Percentiles rank a stretch among this genome's conserved stretches.
Evolutionary conservation across 2,888 invertebrate genomes (phyloP).

Genomic region (Gerosis bhagava): DNA sequence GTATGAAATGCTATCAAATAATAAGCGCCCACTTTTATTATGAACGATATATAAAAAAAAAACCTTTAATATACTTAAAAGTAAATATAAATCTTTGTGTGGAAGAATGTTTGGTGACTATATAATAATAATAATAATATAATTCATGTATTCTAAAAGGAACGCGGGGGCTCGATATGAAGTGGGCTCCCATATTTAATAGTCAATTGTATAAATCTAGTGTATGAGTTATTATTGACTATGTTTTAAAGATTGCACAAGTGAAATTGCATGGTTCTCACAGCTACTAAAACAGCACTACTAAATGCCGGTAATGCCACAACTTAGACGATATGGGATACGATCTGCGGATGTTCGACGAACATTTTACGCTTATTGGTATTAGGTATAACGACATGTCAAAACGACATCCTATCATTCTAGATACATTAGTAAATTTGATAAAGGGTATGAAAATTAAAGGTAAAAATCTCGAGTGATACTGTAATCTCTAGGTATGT

Average conservation of each 20-base stretch:
- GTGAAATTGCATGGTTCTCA: conserved; percentile 80
- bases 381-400: conserved; percentile 68
- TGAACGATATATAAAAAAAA: conserved; percentile 65
- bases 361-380: conserved; percentile 59
- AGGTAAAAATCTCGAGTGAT: conserved; percentile 78
- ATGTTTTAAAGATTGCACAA: conserved; percentile 80
- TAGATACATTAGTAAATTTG: conserved; percentile 74
- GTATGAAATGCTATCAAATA: conserved; percentile 82
- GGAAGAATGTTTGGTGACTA: conserved; percentile 74
- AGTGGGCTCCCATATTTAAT: conserved; percentile 80
- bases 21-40: conserved; percentile 79
- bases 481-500: conserved; percentile 75
- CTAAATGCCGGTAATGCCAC: too few species aligned
- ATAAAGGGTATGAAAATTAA: conserved; percentile 69
- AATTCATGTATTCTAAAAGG: conserved; percentile 57
- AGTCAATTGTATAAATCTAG: conserved; percentile 79
- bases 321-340: conserved; percentile 54
- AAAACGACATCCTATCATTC: conserved; percentile 68
- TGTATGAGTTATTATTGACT: conserved; percentile 81
- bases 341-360: conserved; percentile 57
- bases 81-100: conserved; percentile 78
- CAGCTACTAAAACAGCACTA: conserved; percentile 75
- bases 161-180: conserved; percentile 63
- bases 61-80: conserved; percentile 73
- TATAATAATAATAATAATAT: too few species aligned